Conservation (phyloP, 2,113 vertebrate species). For the Otis tarda region DNA sequence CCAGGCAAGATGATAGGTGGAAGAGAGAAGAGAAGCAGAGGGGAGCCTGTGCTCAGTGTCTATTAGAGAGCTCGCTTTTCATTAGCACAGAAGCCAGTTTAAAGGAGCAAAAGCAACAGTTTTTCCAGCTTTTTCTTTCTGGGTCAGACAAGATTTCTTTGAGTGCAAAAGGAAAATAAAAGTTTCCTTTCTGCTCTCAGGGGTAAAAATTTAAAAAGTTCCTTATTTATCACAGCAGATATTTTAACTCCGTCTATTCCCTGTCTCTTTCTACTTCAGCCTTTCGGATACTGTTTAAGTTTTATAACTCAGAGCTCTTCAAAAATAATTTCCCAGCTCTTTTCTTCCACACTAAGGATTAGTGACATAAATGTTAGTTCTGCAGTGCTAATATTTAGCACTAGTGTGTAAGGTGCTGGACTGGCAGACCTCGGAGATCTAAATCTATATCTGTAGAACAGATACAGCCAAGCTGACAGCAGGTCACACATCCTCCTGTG, state of each 20-base stretch:
- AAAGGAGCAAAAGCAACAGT: constrained; percentile 26
- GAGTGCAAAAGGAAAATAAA: constrained; percentile 3
- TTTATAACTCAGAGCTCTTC: background rate
- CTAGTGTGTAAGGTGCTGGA: background rate
- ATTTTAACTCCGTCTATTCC: background rate
- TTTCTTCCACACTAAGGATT: background rate
- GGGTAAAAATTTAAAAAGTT: constrained; percentile 21
- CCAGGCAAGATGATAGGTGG: background rate
- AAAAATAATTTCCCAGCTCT: background rate
- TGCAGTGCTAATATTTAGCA: constrained; percentile 9
- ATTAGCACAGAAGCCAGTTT: constrained; percentile 23
- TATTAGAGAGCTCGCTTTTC: background rate
- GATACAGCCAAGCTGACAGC: background rate
- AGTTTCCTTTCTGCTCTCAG: background rate
- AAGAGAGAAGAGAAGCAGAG: background rate
- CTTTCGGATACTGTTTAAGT: constrained; percentile 6
- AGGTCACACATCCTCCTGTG: background rate
- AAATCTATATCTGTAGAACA: background rate
- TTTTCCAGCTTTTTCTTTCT: constrained; percentile 15
- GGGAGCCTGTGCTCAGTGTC: background rate
- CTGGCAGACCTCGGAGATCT: background rate
- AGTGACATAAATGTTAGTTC: background rate
- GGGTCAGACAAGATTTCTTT: constrained; percentile 21
- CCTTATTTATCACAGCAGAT: background rate
- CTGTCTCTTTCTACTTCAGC: constrained; percentile 26